Conservation (phyloP, 2,888 invertebrate species). For the Caradrina clavipalpis region DNA sequence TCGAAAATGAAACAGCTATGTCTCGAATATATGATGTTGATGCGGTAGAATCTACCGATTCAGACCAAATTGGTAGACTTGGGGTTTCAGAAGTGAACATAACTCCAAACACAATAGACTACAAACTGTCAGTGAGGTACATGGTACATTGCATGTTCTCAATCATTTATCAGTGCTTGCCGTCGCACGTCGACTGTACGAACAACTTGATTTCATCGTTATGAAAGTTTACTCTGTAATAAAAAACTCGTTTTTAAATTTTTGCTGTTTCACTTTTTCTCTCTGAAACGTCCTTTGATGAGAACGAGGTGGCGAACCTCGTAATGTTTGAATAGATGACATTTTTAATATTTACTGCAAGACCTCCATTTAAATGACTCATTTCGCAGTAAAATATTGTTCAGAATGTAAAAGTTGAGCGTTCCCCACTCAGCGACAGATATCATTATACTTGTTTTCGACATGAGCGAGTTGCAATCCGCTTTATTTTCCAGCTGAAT, state of each 20-base stretch:
- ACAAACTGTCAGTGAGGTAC: constrained; percentile 1
- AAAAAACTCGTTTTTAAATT: constrained; percentile 70
- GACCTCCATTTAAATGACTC: constrained; percentile 1
- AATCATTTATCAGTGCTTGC: constrained; percentile 58
- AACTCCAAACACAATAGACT: constrained; percentile 14
- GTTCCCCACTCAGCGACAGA: constrained; percentile 22
- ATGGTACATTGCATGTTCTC: constrained; percentile 13
- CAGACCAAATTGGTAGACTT: too few relatives aligned
- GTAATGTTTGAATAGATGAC: constrained; percentile 66
- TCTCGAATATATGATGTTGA: too few relatives aligned
- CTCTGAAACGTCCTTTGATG: constrained; percentile 61
- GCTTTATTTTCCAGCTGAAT: constrained; percentile 66
- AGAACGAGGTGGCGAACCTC: constrained; percentile 60
- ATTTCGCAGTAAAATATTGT: constrained; percentile 21
- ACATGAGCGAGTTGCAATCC: constrained; percentile 58
- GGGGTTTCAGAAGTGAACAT: background rate
- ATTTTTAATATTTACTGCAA: constrained; percentile 35
- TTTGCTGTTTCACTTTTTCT: constrained; percentile 62
- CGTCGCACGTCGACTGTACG: constrained; percentile 39
- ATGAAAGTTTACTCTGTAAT: constrained; percentile 66
- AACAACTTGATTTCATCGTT: constrained; percentile 70
- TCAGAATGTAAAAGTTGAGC: constrained; percentile 23
- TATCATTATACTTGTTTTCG: constrained; percentile 63
- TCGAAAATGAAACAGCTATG: too few relatives aligned
- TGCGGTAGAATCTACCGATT: too few relatives aligned